Conservation (phyloP, 1,140 invertebrate genomes). For the Steinernema feltiae region DNA sequence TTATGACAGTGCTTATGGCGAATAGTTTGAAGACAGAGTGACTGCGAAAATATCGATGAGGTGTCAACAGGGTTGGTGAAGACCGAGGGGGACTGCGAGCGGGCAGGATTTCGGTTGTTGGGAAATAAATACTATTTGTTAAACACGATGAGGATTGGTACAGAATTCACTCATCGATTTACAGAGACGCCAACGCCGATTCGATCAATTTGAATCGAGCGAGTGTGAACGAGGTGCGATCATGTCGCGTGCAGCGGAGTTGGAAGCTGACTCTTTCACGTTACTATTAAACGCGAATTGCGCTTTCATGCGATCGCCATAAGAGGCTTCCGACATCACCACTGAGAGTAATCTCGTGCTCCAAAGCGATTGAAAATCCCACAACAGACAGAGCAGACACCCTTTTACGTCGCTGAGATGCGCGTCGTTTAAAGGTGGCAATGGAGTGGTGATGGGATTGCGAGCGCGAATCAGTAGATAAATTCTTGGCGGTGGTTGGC, state of each 20-base stretch:
- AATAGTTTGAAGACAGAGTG: neutral
- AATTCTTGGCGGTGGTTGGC: neutral
- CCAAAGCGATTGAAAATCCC: neutral
- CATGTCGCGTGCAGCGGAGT: neutral
- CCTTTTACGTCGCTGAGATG: no score
- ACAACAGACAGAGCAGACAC: neutral
- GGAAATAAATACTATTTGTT: slow-evolving; percentile 7
- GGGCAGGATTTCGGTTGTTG: neutral
- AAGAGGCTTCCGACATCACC: neutral
- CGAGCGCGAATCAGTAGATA: neutral
- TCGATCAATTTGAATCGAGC: neutral
- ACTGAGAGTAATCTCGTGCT: neutral
- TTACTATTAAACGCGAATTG: neutral
- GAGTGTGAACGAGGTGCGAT: slow-evolving; percentile 2
- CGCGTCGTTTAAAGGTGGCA: neutral
- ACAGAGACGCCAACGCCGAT: slow-evolving; percentile 7
- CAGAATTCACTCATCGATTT: slow-evolving; percentile 2
- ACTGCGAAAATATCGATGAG: neutral
- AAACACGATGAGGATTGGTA: neutral
- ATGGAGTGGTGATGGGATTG: neutral
- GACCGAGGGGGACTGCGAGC: neutral
- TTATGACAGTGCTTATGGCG: neutral
- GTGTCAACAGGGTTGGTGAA: slow-evolving; percentile 3
- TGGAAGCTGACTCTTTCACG: neutral
- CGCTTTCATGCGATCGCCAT: neutral